Percentiles rank a stretch among this genome's conserved stretches.
These are phyloP conservation scores for Drosophila grimshawi DNA, from an alignment of 1,140 invertebrate species.

Conservation along the genomic window DNA sequence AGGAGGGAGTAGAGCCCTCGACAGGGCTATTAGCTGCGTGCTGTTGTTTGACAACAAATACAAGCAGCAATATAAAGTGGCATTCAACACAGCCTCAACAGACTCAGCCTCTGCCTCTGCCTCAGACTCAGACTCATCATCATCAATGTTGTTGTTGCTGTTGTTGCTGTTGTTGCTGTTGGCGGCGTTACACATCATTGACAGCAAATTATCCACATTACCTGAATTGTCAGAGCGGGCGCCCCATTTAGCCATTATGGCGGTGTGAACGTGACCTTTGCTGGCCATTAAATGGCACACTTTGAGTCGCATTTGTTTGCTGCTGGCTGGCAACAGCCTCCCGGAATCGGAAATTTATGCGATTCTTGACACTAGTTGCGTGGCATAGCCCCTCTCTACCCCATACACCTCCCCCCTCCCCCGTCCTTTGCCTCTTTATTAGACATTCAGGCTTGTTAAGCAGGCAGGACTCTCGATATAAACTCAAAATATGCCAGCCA, in stretches of 20 bases:
- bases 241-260: slow-evolving; percentile 73
- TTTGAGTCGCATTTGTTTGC: slow-evolving; percentile 66
- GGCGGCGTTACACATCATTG: slow-evolving; percentile 79
- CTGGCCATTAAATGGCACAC: slow-evolving; percentile 81
- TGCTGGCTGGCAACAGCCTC: slow-evolving; percentile 29
- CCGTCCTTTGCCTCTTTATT: background rate
- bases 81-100: background rate
- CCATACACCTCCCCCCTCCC: background rate
- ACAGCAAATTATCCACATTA: slow-evolving; percentile 83
- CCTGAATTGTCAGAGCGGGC: slow-evolving; percentile 77
- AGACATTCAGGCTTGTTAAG: slow-evolving; percentile 12
- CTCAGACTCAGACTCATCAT: slow-evolving; percentile 9
- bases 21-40: slow-evolving; percentile 63
- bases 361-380: slow-evolving; percentile 81
- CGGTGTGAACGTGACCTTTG: slow-evolving; percentile 81
- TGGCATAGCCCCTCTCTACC: slow-evolving; percentile 27
- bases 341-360: slow-evolving; percentile 79
- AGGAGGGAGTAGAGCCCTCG: background rate
- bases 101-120: background rate
- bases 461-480: slow-evolving; percentile 33
- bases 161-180: slow-evolving; percentile 11
- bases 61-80: slow-evolving; percentile 40
- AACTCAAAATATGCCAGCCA: slow-evolving; percentile 28
- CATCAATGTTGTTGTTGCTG: slow-evolving; percentile 15
- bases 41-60: slow-evolving; percentile 81